These are phyloP conservation scores for Pycnomerus fuliginosus DNA, from an alignment of 2,888 invertebrate species.

Conservation along the genomic window DNA sequence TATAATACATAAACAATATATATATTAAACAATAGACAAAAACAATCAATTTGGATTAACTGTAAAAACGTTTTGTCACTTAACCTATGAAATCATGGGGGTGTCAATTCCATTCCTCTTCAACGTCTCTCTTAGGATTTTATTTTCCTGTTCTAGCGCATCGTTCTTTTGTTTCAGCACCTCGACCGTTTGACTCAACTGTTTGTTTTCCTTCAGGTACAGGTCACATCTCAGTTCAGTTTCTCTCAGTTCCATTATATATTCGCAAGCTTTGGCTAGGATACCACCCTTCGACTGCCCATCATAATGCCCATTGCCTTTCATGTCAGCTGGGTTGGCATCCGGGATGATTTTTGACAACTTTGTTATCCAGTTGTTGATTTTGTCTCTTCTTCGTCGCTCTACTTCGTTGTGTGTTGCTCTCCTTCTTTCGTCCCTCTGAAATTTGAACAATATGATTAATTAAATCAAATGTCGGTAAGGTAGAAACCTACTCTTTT, in stretches of 20 bases:
- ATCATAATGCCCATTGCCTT: constrained; percentile 64
- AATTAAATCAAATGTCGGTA: too few relatives aligned
- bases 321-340: constrained; percentile 54
- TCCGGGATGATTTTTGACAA: constrained; percentile 88
- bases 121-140: constrained; percentile 66
- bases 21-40: too few relatives aligned
- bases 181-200: constrained; percentile 68
- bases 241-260: constrained; percentile 81
- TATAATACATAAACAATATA: too few relatives aligned
- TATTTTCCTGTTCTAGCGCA: constrained; percentile 75
- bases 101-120: constrained; percentile 64
- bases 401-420: constrained; percentile 97
- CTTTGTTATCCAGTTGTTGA: constrained; percentile 95
- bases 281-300: constrained; percentile 92
- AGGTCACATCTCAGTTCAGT: constrained; percentile 72
- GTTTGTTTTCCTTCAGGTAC: constrained; percentile 66
- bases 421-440: constrained; percentile 85
- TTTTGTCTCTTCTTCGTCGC: constrained; percentile 89
- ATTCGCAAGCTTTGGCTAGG: constrained; percentile 92
- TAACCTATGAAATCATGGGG: too few relatives aligned
- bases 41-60: too few relatives aligned
- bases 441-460: constrained; percentile 30
- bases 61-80: too few relatives aligned
- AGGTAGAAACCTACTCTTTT: constrained; percentile 53
- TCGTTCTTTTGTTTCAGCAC: constrained; percentile 70